Evolutionary conservation across 2,888 invertebrate species (phyloP).

Genomic region (Deilephila elpenor): DNA sequence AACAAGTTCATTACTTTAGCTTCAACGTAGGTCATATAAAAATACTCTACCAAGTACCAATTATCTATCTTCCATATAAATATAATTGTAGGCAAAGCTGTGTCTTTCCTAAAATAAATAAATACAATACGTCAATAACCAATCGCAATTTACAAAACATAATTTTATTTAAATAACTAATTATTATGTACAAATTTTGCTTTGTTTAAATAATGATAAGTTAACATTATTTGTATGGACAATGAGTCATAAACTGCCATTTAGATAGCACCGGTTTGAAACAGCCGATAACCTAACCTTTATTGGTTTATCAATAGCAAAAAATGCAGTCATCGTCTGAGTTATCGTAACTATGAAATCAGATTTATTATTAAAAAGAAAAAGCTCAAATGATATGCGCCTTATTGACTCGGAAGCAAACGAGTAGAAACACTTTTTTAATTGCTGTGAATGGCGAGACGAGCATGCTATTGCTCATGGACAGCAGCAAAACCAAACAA

Average conservation of each 20-base stretch:
- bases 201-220: conserved; percentile 13
- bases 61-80: no score
- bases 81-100: background rate
- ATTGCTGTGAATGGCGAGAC: no score
- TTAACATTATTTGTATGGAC: background rate
- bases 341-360: no score
- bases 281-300: conserved; percentile 5
- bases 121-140: background rate
- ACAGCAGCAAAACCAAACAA: no score
- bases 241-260: conserved; percentile 6
- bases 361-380: no score
- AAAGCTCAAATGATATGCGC: no score
- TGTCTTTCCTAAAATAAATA: background rate
- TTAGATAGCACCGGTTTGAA: background rate
- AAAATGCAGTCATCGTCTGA: background rate
- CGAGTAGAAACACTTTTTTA: no score
- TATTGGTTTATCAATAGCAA: background rate
- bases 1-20: no score
- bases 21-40: no score
- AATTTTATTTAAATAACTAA: conserved; percentile 12
- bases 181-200: background rate
- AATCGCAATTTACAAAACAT: background rate
- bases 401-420: no score
- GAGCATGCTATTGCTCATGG: no score
- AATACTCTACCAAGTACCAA: no score